phyloP scores from a whole-genome alignment of 2,888 invertebrate genomes.

The Lamellibrachia columna region DNA sequence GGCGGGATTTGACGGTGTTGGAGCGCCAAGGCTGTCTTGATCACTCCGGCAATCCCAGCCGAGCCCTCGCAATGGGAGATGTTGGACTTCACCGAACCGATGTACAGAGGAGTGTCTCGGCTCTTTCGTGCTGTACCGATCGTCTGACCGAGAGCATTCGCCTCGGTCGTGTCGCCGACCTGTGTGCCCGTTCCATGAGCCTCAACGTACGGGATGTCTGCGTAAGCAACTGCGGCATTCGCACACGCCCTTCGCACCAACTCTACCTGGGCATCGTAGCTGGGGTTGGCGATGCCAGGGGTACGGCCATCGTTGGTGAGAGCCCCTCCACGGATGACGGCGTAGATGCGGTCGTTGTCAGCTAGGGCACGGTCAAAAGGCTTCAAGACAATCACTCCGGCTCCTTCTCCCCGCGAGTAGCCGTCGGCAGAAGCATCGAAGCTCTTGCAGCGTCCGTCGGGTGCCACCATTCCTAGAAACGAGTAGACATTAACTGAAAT shows the following conservation, averaged over 20 bases:
- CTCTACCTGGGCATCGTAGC: slow-evolving; percentile 36
- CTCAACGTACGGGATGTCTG: slow-evolving; percentile 48
- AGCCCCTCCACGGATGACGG: slow-evolving; percentile 48
- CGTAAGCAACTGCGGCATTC: not conserved
- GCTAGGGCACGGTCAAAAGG: slow-evolving; percentile 36
- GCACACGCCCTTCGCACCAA: not conserved
- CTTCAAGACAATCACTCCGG: slow-evolving; percentile 58
- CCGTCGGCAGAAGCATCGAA: slow-evolving; percentile 62
- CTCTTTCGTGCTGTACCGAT: slow-evolving; percentile 21
- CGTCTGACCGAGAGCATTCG: slow-evolving; percentile 42
- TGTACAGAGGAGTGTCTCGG: not conserved
- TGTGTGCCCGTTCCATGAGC: slow-evolving; percentile 61
- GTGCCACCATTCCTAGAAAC: slow-evolving; percentile 52
- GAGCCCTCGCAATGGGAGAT: not conserved
- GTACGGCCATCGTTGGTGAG: slow-evolving; percentile 59
- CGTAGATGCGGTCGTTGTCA: slow-evolving; percentile 44
- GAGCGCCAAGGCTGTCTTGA: too few relatives aligned
- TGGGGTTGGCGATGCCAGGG: slow-evolving; percentile 51
- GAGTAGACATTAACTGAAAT: not conserved
- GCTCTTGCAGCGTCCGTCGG: slow-evolving; percentile 56
- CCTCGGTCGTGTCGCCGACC: slow-evolving; percentile 60
- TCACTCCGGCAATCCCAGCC: not conserved
- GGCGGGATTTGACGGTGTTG: too few relatives aligned
- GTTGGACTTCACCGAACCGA: not conserved
- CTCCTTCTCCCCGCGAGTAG: slow-evolving; percentile 63